Evolutionary conservation across 2,888 invertebrate genomes (phyloP), one percentile per base, ranked within the genome.

Genomic region (Lithodes maja): DNA sequence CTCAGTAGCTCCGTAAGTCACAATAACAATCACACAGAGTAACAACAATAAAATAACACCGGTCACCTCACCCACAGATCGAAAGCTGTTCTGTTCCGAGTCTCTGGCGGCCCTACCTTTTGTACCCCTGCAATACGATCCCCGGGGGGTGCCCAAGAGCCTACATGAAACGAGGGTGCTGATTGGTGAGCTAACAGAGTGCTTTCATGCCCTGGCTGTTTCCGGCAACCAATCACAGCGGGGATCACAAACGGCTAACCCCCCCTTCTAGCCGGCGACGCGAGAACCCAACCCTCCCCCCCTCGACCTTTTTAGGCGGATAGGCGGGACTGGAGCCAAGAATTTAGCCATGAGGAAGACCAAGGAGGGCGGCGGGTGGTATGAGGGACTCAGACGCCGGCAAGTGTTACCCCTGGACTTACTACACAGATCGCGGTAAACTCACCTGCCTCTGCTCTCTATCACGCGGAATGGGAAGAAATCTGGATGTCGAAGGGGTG

Each of bases 61-160:
- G 61, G 80, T 61, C 17, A 53, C 55, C 86, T 80, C 86, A 80
- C 80, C 79, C 80, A 80, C 86, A 83, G 86, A 86, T 89, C 91
- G 89, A 91, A 89, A 89, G 91, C 91, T 89, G 91, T 91, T 91
- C 91, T 91, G 91, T 91, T 85, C 89, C 68, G 89, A 89, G 33
- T 33, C 2, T 15, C 55, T 74, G 9, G 17, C 50, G 77, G 54
- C 17, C 80, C 12, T 53, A n/a, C 74, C 83, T 86, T 91, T 86
- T 86, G 86, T 86, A 91, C 74, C 89, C 86, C 78, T 90, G 89
- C 89, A 91, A 91, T 81, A 85, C 81, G 91, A 91, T 91, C 86
- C 85, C 77, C 54, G 68, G 69, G 78, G 49, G 53, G 49, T 9
- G 80, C 12, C 53, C 15, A n/a, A 33, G 3, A 69, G 7, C 12